These are phyloP conservation scores for Enteromius fasciolatus DNA, from an alignment of 2,797 vertebrate species.

Conservation along the genomic window DNA sequence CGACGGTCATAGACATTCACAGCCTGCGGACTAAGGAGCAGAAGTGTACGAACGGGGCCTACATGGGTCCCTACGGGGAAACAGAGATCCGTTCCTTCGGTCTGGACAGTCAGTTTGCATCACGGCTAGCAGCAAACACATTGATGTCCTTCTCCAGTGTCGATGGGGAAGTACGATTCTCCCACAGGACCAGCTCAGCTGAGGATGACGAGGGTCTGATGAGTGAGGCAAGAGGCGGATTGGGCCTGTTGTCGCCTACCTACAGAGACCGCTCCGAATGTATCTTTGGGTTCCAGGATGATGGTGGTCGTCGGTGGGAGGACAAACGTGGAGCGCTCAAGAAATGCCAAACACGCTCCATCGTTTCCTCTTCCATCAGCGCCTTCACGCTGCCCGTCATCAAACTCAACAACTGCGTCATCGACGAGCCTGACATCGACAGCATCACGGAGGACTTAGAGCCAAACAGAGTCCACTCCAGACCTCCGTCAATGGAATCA, in stretches of 20 bases:
- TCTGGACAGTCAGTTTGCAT: slow-evolving; percentile 75
- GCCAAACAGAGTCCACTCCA: slow-evolving; percentile 66
- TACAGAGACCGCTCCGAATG: slow-evolving; percentile 79
- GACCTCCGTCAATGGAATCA: slow-evolving; percentile 87
- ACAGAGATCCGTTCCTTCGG: slow-evolving; percentile 63
- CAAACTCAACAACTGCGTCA: slow-evolving; percentile 98
- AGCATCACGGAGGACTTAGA: slow-evolving; percentile 90
- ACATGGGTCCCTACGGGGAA: slow-evolving; percentile 66
- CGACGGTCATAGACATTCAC: slow-evolving; percentile 97
- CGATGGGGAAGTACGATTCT: slow-evolving; percentile 66
- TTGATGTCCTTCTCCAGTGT: slow-evolving; percentile 82
- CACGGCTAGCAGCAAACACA: slow-evolving; percentile 82
- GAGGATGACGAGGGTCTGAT: slow-evolving; percentile 85
- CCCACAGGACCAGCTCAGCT: slow-evolving; percentile 75
- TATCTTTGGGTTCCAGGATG: slow-evolving; percentile 79
- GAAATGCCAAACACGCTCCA: slow-evolving; percentile 91
- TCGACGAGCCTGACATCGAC: slow-evolving; percentile 94
- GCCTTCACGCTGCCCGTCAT: slow-evolving; percentile 97
- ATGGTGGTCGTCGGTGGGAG: slow-evolving; percentile 72
- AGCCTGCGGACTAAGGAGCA: slow-evolving; percentile 88
- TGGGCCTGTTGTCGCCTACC: slow-evolving; percentile 83
- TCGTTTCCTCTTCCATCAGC: slow-evolving; percentile 95
- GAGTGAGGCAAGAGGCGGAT: slow-evolving; percentile 78
- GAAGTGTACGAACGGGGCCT: slow-evolving; percentile 80
- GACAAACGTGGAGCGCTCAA: slow-evolving; percentile 73